phyloP scores from a whole-genome alignment of 2,888 invertebrate species.

The Fissipunctia ypsillon region DNA sequence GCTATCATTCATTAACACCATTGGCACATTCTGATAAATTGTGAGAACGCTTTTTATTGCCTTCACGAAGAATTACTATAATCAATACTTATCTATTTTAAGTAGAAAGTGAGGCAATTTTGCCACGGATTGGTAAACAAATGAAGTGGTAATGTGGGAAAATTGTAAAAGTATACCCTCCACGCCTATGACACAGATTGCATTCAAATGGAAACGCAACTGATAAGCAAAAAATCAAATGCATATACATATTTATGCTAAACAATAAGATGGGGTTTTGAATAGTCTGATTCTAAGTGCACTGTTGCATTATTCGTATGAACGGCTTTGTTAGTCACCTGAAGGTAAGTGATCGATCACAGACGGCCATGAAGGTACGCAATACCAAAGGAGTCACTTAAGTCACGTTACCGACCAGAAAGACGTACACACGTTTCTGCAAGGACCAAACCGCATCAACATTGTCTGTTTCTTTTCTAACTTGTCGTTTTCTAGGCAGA shows the following conservation, averaged over 20 bases:
- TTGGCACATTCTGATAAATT: constrained; percentile 52
- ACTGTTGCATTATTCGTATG: not conserved
- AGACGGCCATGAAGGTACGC: constrained; percentile 19
- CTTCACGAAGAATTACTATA: constrained; percentile 33
- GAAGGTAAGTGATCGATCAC: not conserved
- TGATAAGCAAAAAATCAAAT: not conserved
- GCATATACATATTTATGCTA: not conserved
- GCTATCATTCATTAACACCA: constrained; percentile 57
- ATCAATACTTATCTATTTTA: constrained; percentile 30
- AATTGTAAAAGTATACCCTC: not conserved
- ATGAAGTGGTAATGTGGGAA: constrained; percentile 36
- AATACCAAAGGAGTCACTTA: constrained; percentile 38
- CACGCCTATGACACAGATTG: not conserved
- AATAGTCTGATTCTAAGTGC: not conserved
- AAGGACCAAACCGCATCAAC: not conserved
- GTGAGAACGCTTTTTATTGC: constrained; percentile 58
- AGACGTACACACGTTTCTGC: not conserved
- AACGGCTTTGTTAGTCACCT: not conserved
- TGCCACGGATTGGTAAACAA: constrained; percentile 41
- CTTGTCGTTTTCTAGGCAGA: not conserved
- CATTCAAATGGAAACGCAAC: constrained; percentile 9
- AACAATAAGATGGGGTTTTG: not conserved
- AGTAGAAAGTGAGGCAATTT: constrained; percentile 49
- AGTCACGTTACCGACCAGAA: constrained; percentile 31
- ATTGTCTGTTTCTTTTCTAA: not conserved